Conservation (phyloP, 2,888 invertebrate species). For the Abrostola triplasia region DNA sequence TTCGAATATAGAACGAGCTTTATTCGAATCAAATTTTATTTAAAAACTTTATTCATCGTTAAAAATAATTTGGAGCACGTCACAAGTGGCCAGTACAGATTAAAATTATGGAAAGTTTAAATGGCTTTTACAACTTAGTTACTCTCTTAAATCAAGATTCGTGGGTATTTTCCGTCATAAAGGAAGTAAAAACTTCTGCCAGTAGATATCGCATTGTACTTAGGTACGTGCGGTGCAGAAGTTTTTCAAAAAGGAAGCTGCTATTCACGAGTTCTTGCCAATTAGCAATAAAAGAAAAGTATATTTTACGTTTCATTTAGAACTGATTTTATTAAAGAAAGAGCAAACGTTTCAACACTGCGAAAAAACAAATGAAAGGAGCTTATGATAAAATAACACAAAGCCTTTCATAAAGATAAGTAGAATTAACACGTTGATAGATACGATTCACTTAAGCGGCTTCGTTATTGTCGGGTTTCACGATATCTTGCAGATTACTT, state of each 20-base stretch:
- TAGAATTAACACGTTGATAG: slow-evolving; percentile 32
- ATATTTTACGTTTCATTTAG: background rate
- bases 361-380: slow-evolving; percentile 7
- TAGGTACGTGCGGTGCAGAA: background rate
- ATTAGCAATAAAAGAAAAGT: slow-evolving; percentile 30
- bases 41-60: slow-evolving; percentile 54
- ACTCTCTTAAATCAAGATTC: slow-evolving; percentile 58
- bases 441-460: slow-evolving; percentile 24
- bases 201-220: slow-evolving; percentile 18
- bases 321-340: slow-evolving; percentile 9
- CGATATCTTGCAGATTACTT: slow-evolving; percentile 30
- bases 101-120: slow-evolving; percentile 69
- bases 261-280: slow-evolving; percentile 17
- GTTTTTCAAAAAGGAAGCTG: slow-evolving; percentile 15
- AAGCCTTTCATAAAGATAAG: slow-evolving; percentile 39
- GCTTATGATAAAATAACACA: slow-evolving; percentile 21
- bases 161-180: slow-evolving; percentile 61
- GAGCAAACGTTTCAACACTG: slow-evolving; percentile 11
- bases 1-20: slow-evolving; percentile 23
- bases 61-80: slow-evolving; percentile 57
- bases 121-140: slow-evolving; percentile 69
- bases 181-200: slow-evolving; percentile 51
- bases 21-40: slow-evolving; percentile 26
- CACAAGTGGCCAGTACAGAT: slow-evolving; percentile 53
- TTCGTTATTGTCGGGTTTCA: slow-evolving; percentile 29